Base-by-base conservation (phyloP, 2,113 vertebrate genomes). In the Ailurus styani region DNA sequence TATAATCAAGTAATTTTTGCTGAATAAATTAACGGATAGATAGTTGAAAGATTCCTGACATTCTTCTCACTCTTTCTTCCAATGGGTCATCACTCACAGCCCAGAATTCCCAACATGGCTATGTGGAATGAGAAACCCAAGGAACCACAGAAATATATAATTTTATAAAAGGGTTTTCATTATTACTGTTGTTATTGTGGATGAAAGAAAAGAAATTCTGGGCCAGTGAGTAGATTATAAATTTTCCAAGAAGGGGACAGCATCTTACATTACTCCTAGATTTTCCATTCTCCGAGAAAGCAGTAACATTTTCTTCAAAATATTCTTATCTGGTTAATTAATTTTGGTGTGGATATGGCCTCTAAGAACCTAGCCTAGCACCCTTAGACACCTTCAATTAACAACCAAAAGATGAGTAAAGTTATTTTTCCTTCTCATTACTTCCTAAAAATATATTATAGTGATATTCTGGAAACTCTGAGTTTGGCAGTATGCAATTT, bases 401-500 rank as follows among this genome's bases (percentile, higher is more conserved):
- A 54, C 75, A 85, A 95, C 17, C 52, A 57, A 90, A 95, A 73
- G 27, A 86, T 83, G 17, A 57, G 14, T 47, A 81, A 57, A 68
- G 10, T 25, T 68, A 42, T 79, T 34, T 31, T 68, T 55, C 29
- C 34, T 83, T 93, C n/a, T 68, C 13, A 95, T 82, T 96, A 77
- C 37, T 95, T 88, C 11, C 62, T 31, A 27, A 18, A 87, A 95
- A 66, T 34, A 87, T 91, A 91, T 77, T 91, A 88, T 11, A 93
- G 9, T 62, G 70, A 77, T 93, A 81, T 64, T 93, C 89, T 81
- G 34, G 62, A 87, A 95, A 95, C 13, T 83, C 52, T 84, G 47
- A 73, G 62, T 91, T 84, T 96, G 27, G 81, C 21, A 85, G 55
- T 47, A 64, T 72, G 27, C 6, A 93, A 91, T 91, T 97, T 86